phyloP scores from a whole-genome alignment of 2,888 invertebrate genomes.

The Allophyes oxyacanthae region DNA sequence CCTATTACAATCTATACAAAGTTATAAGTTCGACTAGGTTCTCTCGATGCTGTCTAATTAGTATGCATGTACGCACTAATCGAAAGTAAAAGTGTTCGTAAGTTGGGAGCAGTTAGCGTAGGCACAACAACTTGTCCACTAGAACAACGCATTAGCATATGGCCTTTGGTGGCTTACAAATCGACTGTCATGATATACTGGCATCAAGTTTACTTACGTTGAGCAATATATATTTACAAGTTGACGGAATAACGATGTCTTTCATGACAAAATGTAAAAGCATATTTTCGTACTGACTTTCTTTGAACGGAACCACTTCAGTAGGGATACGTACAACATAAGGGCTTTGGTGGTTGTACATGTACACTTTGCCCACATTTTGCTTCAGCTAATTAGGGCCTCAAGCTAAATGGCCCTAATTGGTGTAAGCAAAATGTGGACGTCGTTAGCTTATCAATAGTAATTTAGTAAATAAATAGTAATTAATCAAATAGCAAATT shows the following conservation, averaged over 20 bases:
- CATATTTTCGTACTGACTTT: conserved; percentile 15
- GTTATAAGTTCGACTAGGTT: not conserved
- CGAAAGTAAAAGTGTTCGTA: conserved; percentile 75
- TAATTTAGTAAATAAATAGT: too few relatives aligned
- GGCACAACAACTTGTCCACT: conserved; percentile 65
- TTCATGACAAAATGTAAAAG: conserved; percentile 28
- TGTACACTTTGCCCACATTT: too few relatives aligned
- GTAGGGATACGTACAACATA: too few relatives aligned
- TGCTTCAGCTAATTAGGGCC: too few relatives aligned
- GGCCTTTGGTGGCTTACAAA: conserved; percentile 68
- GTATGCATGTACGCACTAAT: conserved; percentile 30
- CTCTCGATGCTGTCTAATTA: conserved; percentile 29
- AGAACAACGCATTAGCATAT: conserved; percentile 75
- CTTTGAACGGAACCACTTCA: conserved; percentile 6
- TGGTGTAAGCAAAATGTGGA: too few relatives aligned
- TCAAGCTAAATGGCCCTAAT: too few relatives aligned
- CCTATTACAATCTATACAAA: conserved; percentile 3
- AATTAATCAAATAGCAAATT: too few relatives aligned
- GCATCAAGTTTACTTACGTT: conserved; percentile 44
- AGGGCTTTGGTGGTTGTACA: too few relatives aligned
- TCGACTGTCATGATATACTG: conserved; percentile 50
- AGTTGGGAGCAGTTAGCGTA: conserved; percentile 65
- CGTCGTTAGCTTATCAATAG: too few relatives aligned
- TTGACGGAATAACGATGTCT: conserved; percentile 42
- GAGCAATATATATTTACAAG: conserved; percentile 42